These are phyloP conservation scores for Cylindroiulus punctatus DNA, from an alignment of 2,888 invertebrate genomes.

Conservation along the genomic window DNA sequence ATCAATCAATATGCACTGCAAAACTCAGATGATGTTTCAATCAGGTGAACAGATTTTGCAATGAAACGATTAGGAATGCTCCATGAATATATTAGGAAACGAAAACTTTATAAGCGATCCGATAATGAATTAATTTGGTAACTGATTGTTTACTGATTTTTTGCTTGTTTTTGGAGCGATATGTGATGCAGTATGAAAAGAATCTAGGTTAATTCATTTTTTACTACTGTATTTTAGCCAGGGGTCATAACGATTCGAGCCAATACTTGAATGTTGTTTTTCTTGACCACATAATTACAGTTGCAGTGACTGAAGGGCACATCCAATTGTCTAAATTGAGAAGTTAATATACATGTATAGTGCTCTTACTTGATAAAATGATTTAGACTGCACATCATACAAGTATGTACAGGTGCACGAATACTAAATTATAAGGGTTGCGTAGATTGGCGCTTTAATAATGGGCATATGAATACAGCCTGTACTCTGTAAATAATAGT, in stretches of 20 bases:
- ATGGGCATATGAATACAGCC: neutral
- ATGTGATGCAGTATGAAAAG: neutral
- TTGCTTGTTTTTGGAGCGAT: neutral
- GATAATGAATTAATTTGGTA: too few relatives aligned
- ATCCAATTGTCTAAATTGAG: slow-evolving; percentile 1
- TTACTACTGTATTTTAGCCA: too few relatives aligned
- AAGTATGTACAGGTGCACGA: neutral
- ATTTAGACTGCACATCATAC: neutral
- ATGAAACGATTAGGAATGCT: too few relatives aligned
- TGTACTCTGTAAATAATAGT: neutral
- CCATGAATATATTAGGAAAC: too few relatives aligned
- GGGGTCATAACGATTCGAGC: too few relatives aligned
- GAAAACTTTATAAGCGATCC: too few relatives aligned
- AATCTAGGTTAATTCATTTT: neutral
- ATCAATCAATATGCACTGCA: too few relatives aligned
- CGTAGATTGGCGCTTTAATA: neutral
- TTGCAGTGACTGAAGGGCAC: neutral
- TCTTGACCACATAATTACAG: neutral
- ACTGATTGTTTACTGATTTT: too few relatives aligned
- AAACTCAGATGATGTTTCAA: too few relatives aligned
- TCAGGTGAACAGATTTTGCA: too few relatives aligned
- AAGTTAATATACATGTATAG: neutral
- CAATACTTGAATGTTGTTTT: neutral
- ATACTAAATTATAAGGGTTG: slow-evolving; percentile 12
- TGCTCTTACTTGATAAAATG: neutral